phyloP scores from a whole-genome alignment of 37 sponge, comb jelly and placozoan species.

The Lycopodina hypogea region DNA sequence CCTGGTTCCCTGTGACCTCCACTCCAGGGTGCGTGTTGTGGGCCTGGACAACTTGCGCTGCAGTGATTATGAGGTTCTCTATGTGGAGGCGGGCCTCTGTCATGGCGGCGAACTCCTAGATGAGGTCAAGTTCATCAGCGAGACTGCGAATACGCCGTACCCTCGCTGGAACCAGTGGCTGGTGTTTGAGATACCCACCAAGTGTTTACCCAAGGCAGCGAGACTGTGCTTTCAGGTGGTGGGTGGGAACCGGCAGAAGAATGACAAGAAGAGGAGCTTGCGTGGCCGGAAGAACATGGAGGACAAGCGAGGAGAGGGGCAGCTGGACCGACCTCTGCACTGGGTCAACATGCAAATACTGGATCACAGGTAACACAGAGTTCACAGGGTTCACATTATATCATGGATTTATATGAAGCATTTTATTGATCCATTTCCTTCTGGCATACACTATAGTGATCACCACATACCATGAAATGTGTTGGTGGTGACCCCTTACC shows the following conservation, averaged over 20 bases:
- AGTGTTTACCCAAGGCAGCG: conserved; percentile 88
- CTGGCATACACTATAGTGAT: no score
- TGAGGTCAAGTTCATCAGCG: conserved; percentile 34
- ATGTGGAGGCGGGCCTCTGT: conserved; percentile 75
- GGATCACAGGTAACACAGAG: conserved; percentile 77
- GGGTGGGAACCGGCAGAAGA: conserved; percentile 39
- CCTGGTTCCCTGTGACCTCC: no score
- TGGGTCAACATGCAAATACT: conserved; percentile 92
- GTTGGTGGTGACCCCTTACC: no score
- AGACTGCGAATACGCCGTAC: conserved; percentile 25
- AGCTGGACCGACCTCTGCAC: conserved; percentile 48
- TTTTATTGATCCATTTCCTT: no score
- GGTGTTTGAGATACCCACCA: conserved; percentile 67
- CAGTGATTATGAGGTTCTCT: conserved; percentile 39
- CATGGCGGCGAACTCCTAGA: conserved; percentile 80
- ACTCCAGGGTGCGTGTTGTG: conserved; percentile 55
- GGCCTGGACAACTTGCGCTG: conserved; percentile 72
- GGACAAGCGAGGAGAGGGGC: conserved; percentile 27
- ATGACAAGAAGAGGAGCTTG: conserved; percentile 35
- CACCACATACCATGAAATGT: no score
- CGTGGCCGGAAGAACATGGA: conserved; percentile 11
- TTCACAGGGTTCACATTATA: background rate
- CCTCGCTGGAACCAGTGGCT: conserved; percentile 92
- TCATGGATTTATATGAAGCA: no score
- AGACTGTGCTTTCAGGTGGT: conserved; percentile 61